Evolutionary conservation across 2,888 invertebrate genomes (phyloP).

Genomic region (Drosophila fungiperda): DNA sequence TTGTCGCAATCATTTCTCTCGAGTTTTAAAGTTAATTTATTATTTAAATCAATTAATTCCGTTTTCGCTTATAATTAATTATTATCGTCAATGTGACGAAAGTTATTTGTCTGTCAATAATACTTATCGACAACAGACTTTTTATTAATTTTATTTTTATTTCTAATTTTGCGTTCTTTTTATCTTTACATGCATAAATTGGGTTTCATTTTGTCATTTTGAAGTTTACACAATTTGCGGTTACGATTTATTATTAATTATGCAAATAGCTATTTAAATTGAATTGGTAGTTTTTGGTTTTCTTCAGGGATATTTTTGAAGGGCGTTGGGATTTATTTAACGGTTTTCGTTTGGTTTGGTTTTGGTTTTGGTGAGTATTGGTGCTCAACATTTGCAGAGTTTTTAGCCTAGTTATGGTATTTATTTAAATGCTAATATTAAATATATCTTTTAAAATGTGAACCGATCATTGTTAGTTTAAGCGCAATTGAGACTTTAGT

Average conservation of each 20-base stretch:
- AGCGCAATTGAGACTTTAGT: constrained; percentile 52
- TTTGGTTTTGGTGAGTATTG: constrained; percentile 36
- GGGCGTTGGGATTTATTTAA: constrained; percentile 54
- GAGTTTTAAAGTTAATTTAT: constrained; percentile 76
- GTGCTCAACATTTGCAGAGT: constrained; percentile 70
- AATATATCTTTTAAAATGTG: constrained; percentile 62
- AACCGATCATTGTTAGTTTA: constrained; percentile 52
- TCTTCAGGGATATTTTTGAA: constrained; percentile 36
- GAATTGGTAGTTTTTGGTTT: constrained; percentile 60
- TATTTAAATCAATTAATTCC: constrained; percentile 80
- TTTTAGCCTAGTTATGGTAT: constrained; percentile 61
- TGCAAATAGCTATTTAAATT: constrained; percentile 78
- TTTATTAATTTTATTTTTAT: constrained; percentile 30
- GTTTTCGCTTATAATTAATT: constrained; percentile 81
- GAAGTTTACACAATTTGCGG: constrained; percentile 62
- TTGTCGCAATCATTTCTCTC: constrained; percentile 77
- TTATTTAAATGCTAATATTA: constrained; percentile 75
- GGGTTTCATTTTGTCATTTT: constrained; percentile 54
- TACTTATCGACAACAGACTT: constrained; percentile 85
- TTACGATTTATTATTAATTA: constrained; percentile 73
- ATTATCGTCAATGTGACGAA: constrained; percentile 86
- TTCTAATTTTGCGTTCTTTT: constrained; percentile 63
- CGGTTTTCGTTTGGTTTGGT: constrained; percentile 41
- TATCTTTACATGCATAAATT: constrained; percentile 72
- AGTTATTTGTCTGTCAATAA: constrained; percentile 84